Conservation (phyloP, 92 coral and sea anemone genomes). For the Anthopleura xanthogrammica region DNA sequence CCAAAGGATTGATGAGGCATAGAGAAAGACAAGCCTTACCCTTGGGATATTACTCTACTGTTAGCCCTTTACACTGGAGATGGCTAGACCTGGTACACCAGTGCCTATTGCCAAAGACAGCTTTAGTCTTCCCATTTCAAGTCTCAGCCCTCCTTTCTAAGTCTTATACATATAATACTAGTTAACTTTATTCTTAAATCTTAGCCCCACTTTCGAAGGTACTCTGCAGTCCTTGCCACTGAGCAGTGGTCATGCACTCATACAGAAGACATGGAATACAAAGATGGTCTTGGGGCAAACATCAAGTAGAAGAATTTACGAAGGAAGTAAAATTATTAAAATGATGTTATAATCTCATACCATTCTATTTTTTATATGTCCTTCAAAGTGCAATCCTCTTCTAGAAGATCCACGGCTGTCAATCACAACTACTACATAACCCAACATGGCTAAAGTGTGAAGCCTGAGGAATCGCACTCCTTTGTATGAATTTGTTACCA, state of each 20-base stretch:
- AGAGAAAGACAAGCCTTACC: too few species aligned
- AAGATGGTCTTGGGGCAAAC: too few species aligned
- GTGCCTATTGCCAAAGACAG: slow-evolving; percentile 13
- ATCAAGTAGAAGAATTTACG: not conserved
- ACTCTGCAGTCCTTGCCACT: too few species aligned
- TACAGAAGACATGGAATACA: too few species aligned
- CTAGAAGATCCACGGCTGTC: slow-evolving; percentile 94
- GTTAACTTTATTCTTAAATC: too few species aligned
- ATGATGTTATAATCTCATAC: slow-evolving; percentile 32
- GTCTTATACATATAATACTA: too few species aligned
- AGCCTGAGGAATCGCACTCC: slow-evolving; percentile 91
- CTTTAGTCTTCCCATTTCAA: too few species aligned
- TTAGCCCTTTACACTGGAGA: not conserved
- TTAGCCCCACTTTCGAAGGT: too few species aligned
- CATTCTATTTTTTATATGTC: slow-evolving; percentile 83
- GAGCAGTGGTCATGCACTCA: too few species aligned
- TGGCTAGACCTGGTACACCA: slow-evolving; percentile 6
- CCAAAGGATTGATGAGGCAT: not conserved
- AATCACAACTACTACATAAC: slow-evolving; percentile 89
- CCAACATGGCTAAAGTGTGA: slow-evolving; percentile 91
- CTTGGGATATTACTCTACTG: too few species aligned
- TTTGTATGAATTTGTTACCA: slow-evolving; percentile 90
- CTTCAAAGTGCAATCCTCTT: slow-evolving; percentile 88
- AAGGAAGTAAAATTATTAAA: not conserved
- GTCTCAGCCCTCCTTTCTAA: too few species aligned